Evolutionary conservation across 2,113 vertebrate genomes (phyloP), one percentile per base, ranked within the genome.

Genomic region (Noturus placidus): DNA sequence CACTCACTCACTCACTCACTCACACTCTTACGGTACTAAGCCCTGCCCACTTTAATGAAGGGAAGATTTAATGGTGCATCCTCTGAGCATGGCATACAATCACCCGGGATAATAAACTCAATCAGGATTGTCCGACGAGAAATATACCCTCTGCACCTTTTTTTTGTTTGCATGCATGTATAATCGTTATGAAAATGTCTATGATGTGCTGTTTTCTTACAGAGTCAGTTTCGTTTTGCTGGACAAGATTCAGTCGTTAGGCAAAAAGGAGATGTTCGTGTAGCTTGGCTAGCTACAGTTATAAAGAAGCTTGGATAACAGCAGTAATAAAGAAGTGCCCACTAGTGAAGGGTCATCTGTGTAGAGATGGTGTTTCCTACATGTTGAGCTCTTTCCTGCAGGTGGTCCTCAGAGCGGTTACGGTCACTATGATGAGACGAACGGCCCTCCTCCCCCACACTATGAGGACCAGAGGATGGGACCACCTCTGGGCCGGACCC

Each of bases 381-480:
- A 22, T 7, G 57, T 6, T 61, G 0, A 9, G 1, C 8, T 61
- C 2, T 30, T 27, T 61, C 19, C 22, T 61, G 19, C 91, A 97
- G 97, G 94, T 91, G 96, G 97, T 79, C 97, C 97, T 85, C 97
- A 97, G 42, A 95, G 96, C 85, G 97, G 97, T 87, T 97, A 98
- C 46, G 89, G 95, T 91, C 98, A 97, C 88, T 96, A 95, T 59
- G 97, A 98, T 1, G 97, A 98, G 90, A 95, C 94, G 85, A 98
- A 97, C 4, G 97, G 97, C 0, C 97, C 97, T 2, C 95, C 95
- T 70, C 96, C 96, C 57, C 92, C 94, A 74, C 97, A 98, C 87
- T 97, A 97, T 0, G 97, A 98, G 92, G 95, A 96, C n/a, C 95
- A 97, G 74, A 94, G 97, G 85, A 96, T 97, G 96, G 97, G 96